Conservation (phyloP, 2,113 vertebrate genomes). For the Onychostoma macrolepis region DNA sequence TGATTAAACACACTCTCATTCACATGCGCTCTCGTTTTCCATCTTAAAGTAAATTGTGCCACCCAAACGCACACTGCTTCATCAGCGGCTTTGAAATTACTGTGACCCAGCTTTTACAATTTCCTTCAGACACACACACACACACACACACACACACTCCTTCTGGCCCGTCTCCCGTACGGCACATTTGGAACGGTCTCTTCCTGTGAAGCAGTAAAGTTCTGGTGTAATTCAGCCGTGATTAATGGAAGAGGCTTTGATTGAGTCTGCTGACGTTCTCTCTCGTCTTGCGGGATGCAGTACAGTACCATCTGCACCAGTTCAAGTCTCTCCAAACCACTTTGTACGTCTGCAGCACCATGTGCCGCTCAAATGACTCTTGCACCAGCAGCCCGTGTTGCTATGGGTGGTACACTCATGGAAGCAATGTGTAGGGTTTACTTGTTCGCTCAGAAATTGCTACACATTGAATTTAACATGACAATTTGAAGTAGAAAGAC, state of each 20-base stretch:
- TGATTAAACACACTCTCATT: slow-evolving; percentile 16
- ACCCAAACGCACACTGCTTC: slow-evolving; percentile 22
- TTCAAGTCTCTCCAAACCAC: neutral
- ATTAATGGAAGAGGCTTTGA: slow-evolving; percentile 23
- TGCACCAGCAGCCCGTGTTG: neutral
- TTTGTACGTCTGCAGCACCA: neutral
- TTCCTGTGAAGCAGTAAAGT: slow-evolving; percentile 14
- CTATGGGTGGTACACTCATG: neutral
- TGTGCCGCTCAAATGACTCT: neutral
- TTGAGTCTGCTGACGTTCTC: slow-evolving; percentile 10
- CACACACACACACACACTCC: neutral
- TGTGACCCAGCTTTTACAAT: slow-evolving; percentile 29
- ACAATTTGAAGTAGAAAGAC: too few relatives aligned
- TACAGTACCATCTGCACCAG: slow-evolving; percentile 1
- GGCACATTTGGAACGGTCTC: slow-evolving; percentile 31
- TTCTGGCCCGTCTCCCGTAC: slow-evolving; percentile 1
- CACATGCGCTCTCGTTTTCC: neutral
- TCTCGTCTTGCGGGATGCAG: neutral
- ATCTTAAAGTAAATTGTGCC: slow-evolving; percentile 24
- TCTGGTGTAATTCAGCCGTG: slow-evolving; percentile 33
- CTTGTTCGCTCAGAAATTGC: neutral
- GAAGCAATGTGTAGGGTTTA: neutral
- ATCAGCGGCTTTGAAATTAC: slow-evolving; percentile 22
- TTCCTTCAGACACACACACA: slow-evolving; percentile 20
- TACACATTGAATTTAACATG: too few relatives aligned